Evolutionary conservation across 2,797 vertebrate genomes (phyloP), one percentile per base, ranked within the genome.

Genomic region (Sparus aurata): DNA sequence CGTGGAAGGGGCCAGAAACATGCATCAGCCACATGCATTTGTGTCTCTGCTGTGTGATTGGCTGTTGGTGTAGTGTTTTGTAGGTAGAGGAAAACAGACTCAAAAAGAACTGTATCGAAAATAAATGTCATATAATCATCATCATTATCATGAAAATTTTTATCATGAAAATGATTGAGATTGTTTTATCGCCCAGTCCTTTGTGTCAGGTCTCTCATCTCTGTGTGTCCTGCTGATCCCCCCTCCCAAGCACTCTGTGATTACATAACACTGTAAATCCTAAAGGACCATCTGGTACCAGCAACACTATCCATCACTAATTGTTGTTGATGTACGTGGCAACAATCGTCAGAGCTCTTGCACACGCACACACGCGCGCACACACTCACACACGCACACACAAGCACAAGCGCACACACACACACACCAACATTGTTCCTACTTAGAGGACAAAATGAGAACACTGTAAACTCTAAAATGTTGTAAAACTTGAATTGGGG

Each of bases 241-340:
- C 22, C 18, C 3, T 55, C 43, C 46, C 43, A 20, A 50, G 12
- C 41, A 22, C 34, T 27, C 41, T 50, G 13, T 60, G 34, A 23
- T 91, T 92, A 90, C 41, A 43, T 87, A 91, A 92, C 69, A 61
- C 11, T 73, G 62, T 74, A 87, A 91, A 87, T 91, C 87, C 87
- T 65, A 57, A 80, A 75, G 57, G 64, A 75, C 86, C 89, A 90
- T 91, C 86, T 91, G 91, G 69, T 83, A 60, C 69, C 78, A 73
- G 69, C 70, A 82, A 79, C 80, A 79, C 76, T 75, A 70, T 81
- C 80, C 74, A 81, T 85, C 82, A 91, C 86, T 89, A 89, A 90
- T 89, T 87, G 79, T 85, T 87, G 69, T 64, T 75, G 80, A 72
- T 78, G 79, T 63, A 75, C 75, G 73, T 72, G 70, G 77, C 62